Evolutionary conservation across 2,797 vertebrate species (phyloP).

Genomic region (Acrossocheilus wenchowensis): DNA sequence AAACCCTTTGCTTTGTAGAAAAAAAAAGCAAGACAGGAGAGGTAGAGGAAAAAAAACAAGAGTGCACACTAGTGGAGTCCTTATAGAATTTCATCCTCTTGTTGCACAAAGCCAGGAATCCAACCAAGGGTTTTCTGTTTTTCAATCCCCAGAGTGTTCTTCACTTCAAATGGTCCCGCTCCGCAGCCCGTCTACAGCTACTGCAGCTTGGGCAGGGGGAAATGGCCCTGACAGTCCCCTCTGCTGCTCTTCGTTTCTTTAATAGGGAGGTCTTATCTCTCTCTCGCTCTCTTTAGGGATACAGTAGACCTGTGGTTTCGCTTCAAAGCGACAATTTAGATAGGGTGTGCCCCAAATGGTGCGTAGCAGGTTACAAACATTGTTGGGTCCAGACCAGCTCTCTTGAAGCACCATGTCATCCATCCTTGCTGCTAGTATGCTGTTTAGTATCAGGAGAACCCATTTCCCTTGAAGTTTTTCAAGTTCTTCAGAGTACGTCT

Average conservation of each 20-base stretch:
- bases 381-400: constrained; percentile 69
- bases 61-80: constrained; percentile 60
- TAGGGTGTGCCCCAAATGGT: constrained; percentile 69
- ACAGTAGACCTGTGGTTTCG: constrained; percentile 29
- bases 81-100: constrained; percentile 60
- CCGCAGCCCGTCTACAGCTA: constrained; percentile 13
- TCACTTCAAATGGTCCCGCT: constrained; percentile 53
- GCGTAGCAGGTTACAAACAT: constrained; percentile 75
- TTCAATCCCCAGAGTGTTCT: constrained; percentile 51
- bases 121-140: constrained; percentile 47
- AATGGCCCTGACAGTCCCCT: constrained; percentile 33
- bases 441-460: constrained; percentile 73
- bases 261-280: constrained; percentile 45
- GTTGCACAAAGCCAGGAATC: constrained; percentile 58
- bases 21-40: constrained; percentile 56
- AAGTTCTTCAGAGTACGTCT: background rate
- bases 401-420: constrained; percentile 40
- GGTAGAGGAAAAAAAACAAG: constrained; percentile 62
- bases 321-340: constrained; percentile 50
- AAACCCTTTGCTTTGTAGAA: constrained; percentile 57
- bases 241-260: constrained; percentile 27
- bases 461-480: constrained; percentile 68
- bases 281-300: constrained; percentile 24
- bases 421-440: constrained; percentile 23
- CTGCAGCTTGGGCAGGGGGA: constrained; percentile 18